Evolutionary conservation across 2,113 vertebrate genomes (phyloP).

Genomic region (Propithecus coquereli): DNA sequence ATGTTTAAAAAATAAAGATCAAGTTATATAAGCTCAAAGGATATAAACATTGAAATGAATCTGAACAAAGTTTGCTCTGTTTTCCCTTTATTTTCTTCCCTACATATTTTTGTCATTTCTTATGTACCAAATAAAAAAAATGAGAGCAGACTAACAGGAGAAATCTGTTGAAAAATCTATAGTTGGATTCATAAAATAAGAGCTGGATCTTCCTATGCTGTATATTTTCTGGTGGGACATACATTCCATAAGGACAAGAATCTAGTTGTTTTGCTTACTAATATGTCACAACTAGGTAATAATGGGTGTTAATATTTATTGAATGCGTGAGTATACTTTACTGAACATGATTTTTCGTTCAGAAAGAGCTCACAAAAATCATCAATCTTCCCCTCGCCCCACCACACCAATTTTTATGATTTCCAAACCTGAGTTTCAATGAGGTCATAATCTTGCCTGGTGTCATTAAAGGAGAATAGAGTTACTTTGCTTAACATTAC

Average conservation of each 20-base stretch:
- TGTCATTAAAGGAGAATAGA: background rate
- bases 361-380: background rate
- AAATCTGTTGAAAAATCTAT: background rate
- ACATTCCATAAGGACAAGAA: background rate
- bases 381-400: rapidly evolving
- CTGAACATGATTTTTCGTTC: background rate
- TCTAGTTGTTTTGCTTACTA: background rate
- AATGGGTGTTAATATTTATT: background rate
- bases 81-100: background rate
- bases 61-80: background rate
- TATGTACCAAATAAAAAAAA: background rate
- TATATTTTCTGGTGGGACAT: background rate
- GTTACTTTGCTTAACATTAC: background rate
- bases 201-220: background rate
- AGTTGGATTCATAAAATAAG: background rate
- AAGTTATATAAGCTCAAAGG: background rate
- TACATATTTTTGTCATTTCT: background rate
- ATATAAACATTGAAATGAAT: background rate
- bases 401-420: background rate
- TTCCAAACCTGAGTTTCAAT: background rate
- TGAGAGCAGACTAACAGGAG: background rate
- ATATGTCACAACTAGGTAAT: background rate
- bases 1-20: background rate
- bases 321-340: background rate
- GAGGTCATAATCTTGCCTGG: background rate